phyloP scores from a whole-genome alignment of 37 sponge, comb jelly and placozoan genomes.

The Crambe crambe region DNA sequence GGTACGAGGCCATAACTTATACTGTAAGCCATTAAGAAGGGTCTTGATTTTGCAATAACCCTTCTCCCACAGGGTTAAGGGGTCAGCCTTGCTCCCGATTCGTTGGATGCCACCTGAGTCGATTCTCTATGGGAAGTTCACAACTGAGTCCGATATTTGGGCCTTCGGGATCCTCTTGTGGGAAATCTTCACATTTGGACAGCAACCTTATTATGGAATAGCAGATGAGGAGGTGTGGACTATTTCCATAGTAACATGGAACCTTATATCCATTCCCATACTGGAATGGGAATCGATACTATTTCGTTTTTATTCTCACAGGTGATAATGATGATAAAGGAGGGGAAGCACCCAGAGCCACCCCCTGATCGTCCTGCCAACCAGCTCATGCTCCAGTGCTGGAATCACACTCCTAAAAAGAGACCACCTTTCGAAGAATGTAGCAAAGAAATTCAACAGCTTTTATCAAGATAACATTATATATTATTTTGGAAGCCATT shows the following conservation, averaged over 20 bases:
- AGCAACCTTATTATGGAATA: slow-evolving; percentile 45
- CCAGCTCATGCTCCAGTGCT: slow-evolving; percentile 51
- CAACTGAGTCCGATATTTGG: slow-evolving; percentile 52
- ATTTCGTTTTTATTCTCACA: not conserved
- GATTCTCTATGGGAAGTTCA: slow-evolving; percentile 52
- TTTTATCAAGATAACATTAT: not conserved
- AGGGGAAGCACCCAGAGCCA: slow-evolving; percentile 6
- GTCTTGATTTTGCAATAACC: not conserved
- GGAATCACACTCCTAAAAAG: slow-evolving; percentile 28
- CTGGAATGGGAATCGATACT: no score
- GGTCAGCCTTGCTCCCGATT: slow-evolving; percentile 49
- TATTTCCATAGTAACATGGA: not conserved
- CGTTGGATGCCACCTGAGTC: slow-evolving; percentile 73
- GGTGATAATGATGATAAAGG: slow-evolving; percentile 23
- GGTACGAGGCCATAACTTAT: no score
- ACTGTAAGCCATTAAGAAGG: not conserved
- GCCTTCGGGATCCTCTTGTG: slow-evolving; percentile 66
- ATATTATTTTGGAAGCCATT: not conserved
- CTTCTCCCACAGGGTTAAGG: slow-evolving; percentile 21
- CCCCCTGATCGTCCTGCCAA: slow-evolving; percentile 29
- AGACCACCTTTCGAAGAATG: slow-evolving; percentile 36
- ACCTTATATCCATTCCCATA: no score
- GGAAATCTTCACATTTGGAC: slow-evolving; percentile 70
- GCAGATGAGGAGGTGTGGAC: slow-evolving; percentile 45
- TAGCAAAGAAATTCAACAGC: not conserved